phyloP scores from a whole-genome alignment of 2,113 vertebrate species.

The Castor canadensis region DNA sequence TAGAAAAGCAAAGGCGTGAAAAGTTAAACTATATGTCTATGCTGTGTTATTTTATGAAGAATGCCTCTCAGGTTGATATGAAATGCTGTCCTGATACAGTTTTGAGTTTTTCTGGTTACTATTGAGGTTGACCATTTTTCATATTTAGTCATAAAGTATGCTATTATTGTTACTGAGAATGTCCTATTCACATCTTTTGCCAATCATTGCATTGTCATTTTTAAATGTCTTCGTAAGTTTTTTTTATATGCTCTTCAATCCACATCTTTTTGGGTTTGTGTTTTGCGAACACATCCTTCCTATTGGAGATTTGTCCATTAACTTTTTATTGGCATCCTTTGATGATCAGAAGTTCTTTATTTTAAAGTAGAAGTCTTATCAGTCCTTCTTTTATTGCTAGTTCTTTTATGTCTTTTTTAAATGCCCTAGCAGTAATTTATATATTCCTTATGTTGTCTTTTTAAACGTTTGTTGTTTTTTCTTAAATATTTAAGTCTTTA shows the following conservation, averaged over 20 bases:
- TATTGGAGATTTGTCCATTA: background rate
- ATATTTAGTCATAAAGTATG: background rate
- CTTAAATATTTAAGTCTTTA: conserved; percentile 38
- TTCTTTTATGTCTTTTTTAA: background rate
- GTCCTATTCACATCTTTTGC: background rate
- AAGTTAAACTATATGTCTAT: background rate
- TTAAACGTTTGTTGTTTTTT: background rate
- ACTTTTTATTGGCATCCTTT: conserved; percentile 39
- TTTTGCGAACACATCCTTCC: background rate
- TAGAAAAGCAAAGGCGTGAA: background rate
- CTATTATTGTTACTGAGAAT: background rate
- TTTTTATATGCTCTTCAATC: background rate
- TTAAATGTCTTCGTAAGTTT: background rate
- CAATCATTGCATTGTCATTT: background rate
- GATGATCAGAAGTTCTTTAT: background rate
- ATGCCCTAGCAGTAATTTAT: background rate
- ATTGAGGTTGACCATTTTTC: background rate
- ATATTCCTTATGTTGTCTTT: background rate
- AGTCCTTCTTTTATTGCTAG: conserved; percentile 4
- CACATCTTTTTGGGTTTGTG: background rate
- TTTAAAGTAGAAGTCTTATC: background rate
- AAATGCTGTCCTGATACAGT: background rate
- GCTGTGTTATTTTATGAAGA: background rate
- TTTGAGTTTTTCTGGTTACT: background rate
- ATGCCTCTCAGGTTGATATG: too few relatives aligned